A percentile compares a stretch with the other conserved stretches of the same genome.
These are phyloP conservation scores for Trisateles emortualis DNA, from an alignment of 2,888 invertebrate genomes.

Conservation along the genomic window DNA sequence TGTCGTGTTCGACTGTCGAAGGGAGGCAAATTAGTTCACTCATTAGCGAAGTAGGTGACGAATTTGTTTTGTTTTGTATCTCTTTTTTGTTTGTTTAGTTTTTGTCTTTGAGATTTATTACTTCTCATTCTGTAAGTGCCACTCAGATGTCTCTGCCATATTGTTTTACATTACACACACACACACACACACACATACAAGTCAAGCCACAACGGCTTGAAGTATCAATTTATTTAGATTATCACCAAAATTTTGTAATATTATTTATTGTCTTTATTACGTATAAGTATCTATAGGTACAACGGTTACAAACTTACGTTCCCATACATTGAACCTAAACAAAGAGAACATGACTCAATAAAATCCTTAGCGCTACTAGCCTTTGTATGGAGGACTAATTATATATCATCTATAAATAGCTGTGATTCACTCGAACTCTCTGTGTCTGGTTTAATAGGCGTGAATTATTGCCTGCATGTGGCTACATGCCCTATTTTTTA, in stretches of 20 bases:
- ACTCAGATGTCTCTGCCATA: not conserved
- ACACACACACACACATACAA: too few species aligned
- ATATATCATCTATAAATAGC: slow-evolving; percentile 70
- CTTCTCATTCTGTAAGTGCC: too few species aligned
- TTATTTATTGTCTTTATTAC: not conserved
- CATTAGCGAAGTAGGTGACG: slow-evolving; percentile 14
- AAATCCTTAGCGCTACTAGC: slow-evolving; percentile 42
- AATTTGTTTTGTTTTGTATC: slow-evolving; percentile 8
- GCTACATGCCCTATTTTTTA: slow-evolving; percentile 55
- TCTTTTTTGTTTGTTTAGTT: slow-evolving; percentile 1
- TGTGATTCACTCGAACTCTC: slow-evolving; percentile 77
- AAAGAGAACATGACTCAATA: slow-evolving; percentile 70
- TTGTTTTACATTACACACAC: too few species aligned
- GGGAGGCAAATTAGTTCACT: slow-evolving; percentile 14
- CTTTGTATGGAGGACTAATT: slow-evolving; percentile 78
- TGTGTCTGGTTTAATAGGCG: slow-evolving; percentile 55
- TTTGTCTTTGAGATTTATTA: not conserved
- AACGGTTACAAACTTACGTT: not conserved
- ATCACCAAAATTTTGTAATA: too few species aligned
- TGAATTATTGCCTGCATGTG: slow-evolving; percentile 62
- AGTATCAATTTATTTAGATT: too few species aligned
- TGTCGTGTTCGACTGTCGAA: slow-evolving; percentile 25
- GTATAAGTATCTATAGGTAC: too few species aligned
- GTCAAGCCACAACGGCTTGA: too few species aligned
- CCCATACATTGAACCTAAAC: slow-evolving; percentile 42